Evolutionary conservation across 2,113 vertebrate species (phyloP).

Genomic region (Genyomyrus donnyi): DNA sequence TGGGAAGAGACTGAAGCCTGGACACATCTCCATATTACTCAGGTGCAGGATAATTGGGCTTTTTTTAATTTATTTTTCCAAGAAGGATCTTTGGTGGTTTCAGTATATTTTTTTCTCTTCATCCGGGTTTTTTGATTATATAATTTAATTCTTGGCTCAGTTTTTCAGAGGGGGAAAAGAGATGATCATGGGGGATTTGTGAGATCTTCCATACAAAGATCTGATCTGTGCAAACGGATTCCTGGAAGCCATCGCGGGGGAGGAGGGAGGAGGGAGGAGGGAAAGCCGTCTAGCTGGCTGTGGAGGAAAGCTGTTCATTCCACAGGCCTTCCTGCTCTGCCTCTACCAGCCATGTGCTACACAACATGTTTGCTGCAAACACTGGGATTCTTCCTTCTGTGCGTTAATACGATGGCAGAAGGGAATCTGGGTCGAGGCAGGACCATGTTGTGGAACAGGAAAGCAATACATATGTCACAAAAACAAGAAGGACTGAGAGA

Average conservation of each 20-base stretch:
- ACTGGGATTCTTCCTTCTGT: background rate
- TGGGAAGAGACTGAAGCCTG: constrained; percentile 1
- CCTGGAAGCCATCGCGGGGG: background rate
- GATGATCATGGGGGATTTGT: background rate
- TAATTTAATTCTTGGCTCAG: background rate
- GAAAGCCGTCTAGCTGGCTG: background rate
- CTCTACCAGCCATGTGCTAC: background rate
- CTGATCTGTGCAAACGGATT: background rate
- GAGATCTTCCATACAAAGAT: background rate
- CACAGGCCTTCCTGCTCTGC: background rate
- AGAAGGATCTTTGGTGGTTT: background rate
- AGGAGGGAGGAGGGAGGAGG: background rate
- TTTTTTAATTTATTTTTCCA: background rate
- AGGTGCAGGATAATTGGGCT: background rate
- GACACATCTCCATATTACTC: constrained; percentile 15
- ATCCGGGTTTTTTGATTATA: background rate
- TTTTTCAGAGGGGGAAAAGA: background rate
- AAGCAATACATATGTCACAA: background rate
- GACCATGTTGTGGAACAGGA: background rate
- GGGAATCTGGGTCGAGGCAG: background rate
- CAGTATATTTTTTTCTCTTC: background rate
- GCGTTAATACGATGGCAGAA: background rate
- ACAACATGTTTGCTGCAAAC: background rate
- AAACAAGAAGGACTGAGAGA: background rate
- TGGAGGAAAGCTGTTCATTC: background rate